Evolutionary conservation across 2,888 invertebrate species (phyloP).

Genomic region (Pyrrhia umbra): DNA sequence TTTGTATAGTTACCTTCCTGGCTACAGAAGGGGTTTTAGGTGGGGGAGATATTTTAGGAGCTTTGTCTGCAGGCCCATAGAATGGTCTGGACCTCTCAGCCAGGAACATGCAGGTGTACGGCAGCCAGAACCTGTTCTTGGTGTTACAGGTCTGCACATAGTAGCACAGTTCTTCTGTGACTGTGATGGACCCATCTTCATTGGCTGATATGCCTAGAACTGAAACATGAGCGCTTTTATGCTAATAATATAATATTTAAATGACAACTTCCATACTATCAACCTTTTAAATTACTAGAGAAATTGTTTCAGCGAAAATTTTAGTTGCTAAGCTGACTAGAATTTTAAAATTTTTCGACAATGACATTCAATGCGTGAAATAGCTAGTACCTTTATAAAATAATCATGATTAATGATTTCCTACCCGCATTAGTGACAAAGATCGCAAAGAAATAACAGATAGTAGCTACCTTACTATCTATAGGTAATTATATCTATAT

Average conservation of each 20-base stretch:
- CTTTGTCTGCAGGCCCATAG: conserved; percentile 76
- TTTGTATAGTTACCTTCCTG: conserved; percentile 72
- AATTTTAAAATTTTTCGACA: no score
- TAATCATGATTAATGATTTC: no score
- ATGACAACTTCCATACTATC: no score
- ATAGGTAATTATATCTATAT: neutral
- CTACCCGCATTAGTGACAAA: no score
- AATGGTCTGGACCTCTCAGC: conserved; percentile 84
- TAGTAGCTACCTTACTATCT: neutral
- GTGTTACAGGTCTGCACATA: conserved; percentile 79
- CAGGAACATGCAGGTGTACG: conserved; percentile 81
- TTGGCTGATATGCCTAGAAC: conserved; percentile 81
- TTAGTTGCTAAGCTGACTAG: no score
- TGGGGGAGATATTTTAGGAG: conserved; percentile 62
- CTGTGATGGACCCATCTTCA: conserved; percentile 72
- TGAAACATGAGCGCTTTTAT: conserved; percentile 54
- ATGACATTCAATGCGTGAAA: no score
- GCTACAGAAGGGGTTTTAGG: conserved; percentile 63
- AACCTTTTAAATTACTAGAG: no score
- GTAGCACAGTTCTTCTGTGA: conserved; percentile 81
- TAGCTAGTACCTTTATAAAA: no score
- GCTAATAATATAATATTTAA: no score
- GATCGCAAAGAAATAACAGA: no score
- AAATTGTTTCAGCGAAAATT: no score
- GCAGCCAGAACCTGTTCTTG: conserved; percentile 80